Percentiles rank a stretch among this genome's conserved stretches.
These are phyloP conservation scores for Leptopilina boulardi DNA, from an alignment of 1,140 invertebrate species.

Conservation along the genomic window DNA sequence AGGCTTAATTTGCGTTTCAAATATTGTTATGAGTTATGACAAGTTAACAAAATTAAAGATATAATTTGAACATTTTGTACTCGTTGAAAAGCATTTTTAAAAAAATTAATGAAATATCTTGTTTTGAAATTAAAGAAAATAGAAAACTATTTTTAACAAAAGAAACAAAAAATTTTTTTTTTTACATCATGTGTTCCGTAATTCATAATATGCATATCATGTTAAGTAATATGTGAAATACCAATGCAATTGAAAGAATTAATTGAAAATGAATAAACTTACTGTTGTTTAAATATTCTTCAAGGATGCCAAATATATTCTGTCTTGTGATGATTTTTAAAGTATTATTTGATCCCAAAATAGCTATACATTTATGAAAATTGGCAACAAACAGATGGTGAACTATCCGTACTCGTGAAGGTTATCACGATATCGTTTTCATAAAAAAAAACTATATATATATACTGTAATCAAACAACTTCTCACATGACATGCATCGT, in stretches of 20 bases:
- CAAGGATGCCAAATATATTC: conserved; percentile 23
- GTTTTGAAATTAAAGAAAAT: no score
- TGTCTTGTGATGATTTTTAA: conserved; percentile 12
- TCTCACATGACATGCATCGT: not conserved
- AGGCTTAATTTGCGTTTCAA: no score
- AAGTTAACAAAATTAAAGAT: not conserved
- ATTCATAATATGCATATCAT: not conserved
- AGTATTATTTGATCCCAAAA: conserved; percentile 49
- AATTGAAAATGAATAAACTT: conserved; percentile 4
- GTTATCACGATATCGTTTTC: conserved; percentile 43
- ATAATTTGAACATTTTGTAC: no score
- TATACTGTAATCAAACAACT: not conserved
- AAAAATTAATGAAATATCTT: not conserved
- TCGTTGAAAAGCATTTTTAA: not conserved
- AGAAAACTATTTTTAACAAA: not conserved
- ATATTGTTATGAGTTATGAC: not conserved
- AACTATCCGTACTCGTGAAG: conserved; percentile 45
- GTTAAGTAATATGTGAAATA: not conserved
- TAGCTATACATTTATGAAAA: conserved; percentile 49
- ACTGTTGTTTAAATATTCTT: conserved; percentile 1
- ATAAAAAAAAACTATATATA: no score
- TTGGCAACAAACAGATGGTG: conserved; percentile 55
- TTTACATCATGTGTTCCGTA: not conserved
- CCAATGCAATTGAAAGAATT: not conserved
- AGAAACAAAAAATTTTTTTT: not conserved